Evolutionary conservation across 2,113 vertebrate species (phyloP).

Genomic region (Menura novaehollandiae): DNA sequence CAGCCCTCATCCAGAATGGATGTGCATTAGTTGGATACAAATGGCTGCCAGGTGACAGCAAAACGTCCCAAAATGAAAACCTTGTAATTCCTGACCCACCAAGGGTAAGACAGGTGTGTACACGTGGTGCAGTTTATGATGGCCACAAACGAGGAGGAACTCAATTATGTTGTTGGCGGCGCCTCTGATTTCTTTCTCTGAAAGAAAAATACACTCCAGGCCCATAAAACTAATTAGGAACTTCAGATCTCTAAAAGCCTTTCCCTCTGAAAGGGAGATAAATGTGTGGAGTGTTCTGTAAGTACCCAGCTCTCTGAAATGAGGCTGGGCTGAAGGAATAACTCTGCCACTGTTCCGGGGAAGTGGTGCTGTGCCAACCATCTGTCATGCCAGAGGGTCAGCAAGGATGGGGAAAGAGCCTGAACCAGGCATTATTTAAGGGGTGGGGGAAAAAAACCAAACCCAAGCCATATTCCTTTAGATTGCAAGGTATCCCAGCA

Average conservation of each 20-base stretch:
- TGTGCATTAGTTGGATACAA: neutral
- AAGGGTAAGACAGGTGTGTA: neutral
- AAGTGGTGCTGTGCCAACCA: neutral
- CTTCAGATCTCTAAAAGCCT: neutral
- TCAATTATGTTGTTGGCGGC: neutral
- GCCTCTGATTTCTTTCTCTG: neutral
- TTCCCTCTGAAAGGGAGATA: neutral
- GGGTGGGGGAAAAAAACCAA: neutral
- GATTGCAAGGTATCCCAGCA: neutral
- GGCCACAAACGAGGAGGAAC: neutral
- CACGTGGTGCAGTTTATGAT: neutral
- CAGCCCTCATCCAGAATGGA: neutral
- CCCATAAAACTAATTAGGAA: neutral
- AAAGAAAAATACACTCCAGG: constrained; percentile 13
- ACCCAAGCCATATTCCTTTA: neutral
- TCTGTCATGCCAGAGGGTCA: neutral
- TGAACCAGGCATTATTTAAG: neutral
- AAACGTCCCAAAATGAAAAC: neutral
- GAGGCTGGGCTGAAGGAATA: neutral
- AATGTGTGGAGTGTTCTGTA: neutral
- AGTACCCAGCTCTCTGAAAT: neutral
- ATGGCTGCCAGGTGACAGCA: neutral
- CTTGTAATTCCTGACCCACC: neutral
- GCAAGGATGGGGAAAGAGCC: neutral
- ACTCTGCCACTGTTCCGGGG: neutral